phyloP scores from a whole-genome alignment of 2,113 vertebrate genomes.

The Calidris pygmaea region DNA sequence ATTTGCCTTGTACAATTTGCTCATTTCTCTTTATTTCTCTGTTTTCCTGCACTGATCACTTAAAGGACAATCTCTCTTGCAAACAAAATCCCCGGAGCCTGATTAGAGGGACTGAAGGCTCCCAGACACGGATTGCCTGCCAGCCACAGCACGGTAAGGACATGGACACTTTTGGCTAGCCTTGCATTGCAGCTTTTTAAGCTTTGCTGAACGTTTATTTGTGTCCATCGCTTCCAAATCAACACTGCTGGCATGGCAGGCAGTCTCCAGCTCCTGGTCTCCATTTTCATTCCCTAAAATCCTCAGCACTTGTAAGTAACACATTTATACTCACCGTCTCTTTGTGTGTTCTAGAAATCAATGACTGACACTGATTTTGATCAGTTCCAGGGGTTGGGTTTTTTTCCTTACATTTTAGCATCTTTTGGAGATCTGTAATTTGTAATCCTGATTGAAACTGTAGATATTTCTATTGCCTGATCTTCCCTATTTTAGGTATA shows the following conservation, averaged over 20 bases:
- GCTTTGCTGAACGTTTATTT: constrained; percentile 66
- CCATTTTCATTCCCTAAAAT: constrained; percentile 77
- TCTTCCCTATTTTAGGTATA: not conserved
- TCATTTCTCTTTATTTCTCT: constrained; percentile 64
- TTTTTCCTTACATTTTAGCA: constrained; percentile 26
- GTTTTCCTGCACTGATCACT: constrained; percentile 67
- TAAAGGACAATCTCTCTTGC: constrained; percentile 72
- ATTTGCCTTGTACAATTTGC: constrained; percentile 71
- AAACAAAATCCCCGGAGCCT: constrained; percentile 73
- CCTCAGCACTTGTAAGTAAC: constrained; percentile 77
- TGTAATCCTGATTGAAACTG: constrained; percentile 31
- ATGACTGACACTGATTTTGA: constrained; percentile 50
- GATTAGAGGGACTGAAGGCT: constrained; percentile 70
- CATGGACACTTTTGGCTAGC: constrained; percentile 62
- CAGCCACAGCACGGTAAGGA: constrained; percentile 76
- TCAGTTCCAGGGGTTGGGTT: not conserved
- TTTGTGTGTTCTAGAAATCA: constrained; percentile 51
- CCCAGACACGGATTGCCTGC: constrained; percentile 74
- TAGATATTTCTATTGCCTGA: constrained; percentile 21
- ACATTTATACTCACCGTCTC: constrained; percentile 55
- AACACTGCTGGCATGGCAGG: constrained; percentile 76
- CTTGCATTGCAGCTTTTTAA: constrained; percentile 56
- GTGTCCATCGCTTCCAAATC: constrained; percentile 74
- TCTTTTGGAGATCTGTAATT: constrained; percentile 3
- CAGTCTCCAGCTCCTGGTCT: constrained; percentile 69